Percentiles rank a stretch among this genome's conserved stretches.
phyloP scores from a whole-genome alignment of 2,888 invertebrate genomes.

The Lasioglossum marginatum region DNA sequence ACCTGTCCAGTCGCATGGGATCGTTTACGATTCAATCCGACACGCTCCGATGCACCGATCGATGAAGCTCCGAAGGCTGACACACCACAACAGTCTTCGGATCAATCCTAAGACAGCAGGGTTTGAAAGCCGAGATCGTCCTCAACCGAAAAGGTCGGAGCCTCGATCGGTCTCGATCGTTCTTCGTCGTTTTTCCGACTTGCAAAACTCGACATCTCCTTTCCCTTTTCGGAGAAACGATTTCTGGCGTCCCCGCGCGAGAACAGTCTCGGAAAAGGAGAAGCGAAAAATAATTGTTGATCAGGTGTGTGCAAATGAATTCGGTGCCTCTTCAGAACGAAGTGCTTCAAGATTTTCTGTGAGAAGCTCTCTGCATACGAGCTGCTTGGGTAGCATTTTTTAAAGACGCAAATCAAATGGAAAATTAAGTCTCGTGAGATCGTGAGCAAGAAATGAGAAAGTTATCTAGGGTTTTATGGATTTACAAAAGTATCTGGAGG shows the following conservation, averaged over 20 bases:
- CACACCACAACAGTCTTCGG: constrained; percentile 10
- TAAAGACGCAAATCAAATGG: neutral
- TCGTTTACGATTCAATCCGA: constrained; percentile 35
- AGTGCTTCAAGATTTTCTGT: neutral
- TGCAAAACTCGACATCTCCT: constrained; percentile 11
- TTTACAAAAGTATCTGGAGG: neutral
- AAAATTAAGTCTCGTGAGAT: neutral
- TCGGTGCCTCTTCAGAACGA: neutral
- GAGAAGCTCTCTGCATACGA: neutral
- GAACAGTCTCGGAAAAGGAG: constrained; percentile 26
- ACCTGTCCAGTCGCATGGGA: constrained; percentile 15
- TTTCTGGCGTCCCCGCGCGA: constrained; percentile 15
- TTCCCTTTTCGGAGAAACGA: neutral
- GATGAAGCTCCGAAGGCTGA: constrained; percentile 1
- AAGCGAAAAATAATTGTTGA: neutral
- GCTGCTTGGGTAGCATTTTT: neutral
- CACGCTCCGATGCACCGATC: constrained; percentile 11
- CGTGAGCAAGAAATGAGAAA: too few relatives aligned
- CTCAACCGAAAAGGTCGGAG: constrained; percentile 29
- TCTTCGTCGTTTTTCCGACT: too few relatives aligned
- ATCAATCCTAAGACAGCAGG: constrained; percentile 51
- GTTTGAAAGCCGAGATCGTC: constrained; percentile 54
- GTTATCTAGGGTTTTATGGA: too few relatives aligned
- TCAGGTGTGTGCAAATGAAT: neutral
- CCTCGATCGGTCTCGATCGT: constrained; percentile 49